Evolutionary conservation across 92 coral and sea anemone species (phyloP), one percentile per base, ranked within the genome.

Genomic region (Micromussa lordhowensis): DNA sequence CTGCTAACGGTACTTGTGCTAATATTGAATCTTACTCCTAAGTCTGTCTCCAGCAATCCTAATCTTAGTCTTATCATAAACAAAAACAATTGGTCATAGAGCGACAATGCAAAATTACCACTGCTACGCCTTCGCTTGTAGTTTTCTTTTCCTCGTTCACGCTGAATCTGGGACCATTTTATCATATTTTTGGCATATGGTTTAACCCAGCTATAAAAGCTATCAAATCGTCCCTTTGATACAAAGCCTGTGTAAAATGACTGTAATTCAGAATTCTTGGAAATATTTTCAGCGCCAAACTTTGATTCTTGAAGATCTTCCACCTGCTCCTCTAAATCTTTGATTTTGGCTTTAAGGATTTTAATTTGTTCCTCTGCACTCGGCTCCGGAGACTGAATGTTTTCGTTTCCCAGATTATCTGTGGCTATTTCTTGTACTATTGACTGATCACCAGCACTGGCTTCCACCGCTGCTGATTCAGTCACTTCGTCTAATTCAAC

Each of bases 271-370:
- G 86, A 49, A 82, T 88, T 72, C 85, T 81, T 75, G 79, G 81
- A 81, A 79, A 80, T 88, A 70, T 81, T 88, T 88, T 88, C 87
- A 49, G 91, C 74, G 26, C 86, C 70, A 82, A 88, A 88, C 81
- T 53, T 72, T 54, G 87, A 88, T 53, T 59, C 81, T 80, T 72
- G 38, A 58, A 79, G 61, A 74, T 75, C 59, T 72, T 54, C 79
- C 71, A 88, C 72, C 77, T 81, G 68, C 38, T 35, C 2, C 38
- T 35, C 38, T 35, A 35, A 35, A 4, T 35, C 38, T 1, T 35
- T 35, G 38, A 35, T 35, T 35, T 35, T 35, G 38, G 38, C 38
- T 35, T 35, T 35, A 1, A 35, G 4, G 38, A 35, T 35, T 35
- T 35, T 35, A 35, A 35, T 35, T 35, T 35, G 38, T 35, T 35